These are phyloP conservation scores for Littorina saxatilis DNA, from an alignment of 1,140 invertebrate species.

Conservation along the genomic window DNA sequence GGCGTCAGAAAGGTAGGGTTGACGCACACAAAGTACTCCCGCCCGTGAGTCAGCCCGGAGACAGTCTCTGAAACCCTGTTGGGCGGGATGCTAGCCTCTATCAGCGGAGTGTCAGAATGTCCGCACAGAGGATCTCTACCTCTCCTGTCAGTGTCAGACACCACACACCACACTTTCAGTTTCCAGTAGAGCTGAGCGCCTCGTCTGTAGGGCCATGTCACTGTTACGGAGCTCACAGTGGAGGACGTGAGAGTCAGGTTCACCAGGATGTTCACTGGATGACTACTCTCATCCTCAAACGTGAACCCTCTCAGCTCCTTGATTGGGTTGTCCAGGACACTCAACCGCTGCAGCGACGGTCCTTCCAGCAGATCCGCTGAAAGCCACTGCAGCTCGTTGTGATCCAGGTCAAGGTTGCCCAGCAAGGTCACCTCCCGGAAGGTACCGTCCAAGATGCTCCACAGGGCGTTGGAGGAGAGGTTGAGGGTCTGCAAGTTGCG, in stretches of 20 bases:
- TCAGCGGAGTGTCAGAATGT: background rate
- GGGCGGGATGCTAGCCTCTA: conserved; percentile 39
- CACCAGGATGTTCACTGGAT: conserved; percentile 39
- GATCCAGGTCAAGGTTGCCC: conserved; percentile 32
- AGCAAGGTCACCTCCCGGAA: conserved; percentile 51
- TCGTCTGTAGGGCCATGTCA: conserved; percentile 52
- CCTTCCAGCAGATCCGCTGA: conserved; percentile 28
- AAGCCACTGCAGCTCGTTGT: conserved; percentile 40
- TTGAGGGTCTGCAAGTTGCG: conserved; percentile 62
- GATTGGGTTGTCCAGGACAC: conserved; percentile 45
- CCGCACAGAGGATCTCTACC: conserved; percentile 25
- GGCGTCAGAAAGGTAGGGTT: conserved; percentile 48
- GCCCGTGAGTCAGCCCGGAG: conserved; percentile 23
- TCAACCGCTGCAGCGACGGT: conserved; percentile 7
- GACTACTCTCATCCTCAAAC: conserved; percentile 29
- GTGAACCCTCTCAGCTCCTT: conserved; percentile 40
- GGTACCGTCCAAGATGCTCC: conserved; percentile 51
- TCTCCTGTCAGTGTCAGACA: background rate
- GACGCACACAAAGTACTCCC: conserved; percentile 51
- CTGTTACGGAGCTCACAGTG: conserved; percentile 14
- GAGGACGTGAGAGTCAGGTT: conserved; percentile 42
- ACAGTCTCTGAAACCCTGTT: conserved; percentile 34
- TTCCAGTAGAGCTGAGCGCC: conserved; percentile 54
- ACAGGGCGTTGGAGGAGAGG: conserved; percentile 63
- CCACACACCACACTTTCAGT: conserved; percentile 40